A percentile compares a stretch with the other conserved stretches of the same genome.
These are phyloP conservation scores for Cantharis rufa DNA, from an alignment of 2,888 invertebrate genomes.

Conservation along the genomic window DNA sequence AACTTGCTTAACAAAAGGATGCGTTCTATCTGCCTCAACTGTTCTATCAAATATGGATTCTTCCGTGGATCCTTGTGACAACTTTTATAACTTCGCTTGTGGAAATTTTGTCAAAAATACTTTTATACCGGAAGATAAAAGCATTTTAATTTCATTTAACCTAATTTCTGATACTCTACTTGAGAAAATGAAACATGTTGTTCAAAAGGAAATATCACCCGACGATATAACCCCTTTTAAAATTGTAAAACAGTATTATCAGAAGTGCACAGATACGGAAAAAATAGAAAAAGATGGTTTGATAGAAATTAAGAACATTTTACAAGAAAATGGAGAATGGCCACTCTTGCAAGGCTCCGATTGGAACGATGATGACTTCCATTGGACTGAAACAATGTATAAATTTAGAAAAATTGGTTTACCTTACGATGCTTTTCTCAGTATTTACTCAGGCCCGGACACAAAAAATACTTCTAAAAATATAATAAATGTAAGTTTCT, in stretches of 20 bases:
- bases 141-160: not conserved
- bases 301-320: slow-evolving; percentile 70
- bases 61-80: slow-evolving; percentile 68
- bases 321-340: slow-evolving; percentile 86
- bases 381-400: slow-evolving; percentile 63
- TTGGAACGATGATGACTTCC: slow-evolving; percentile 75
- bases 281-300: slow-evolving; percentile 70
- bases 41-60: slow-evolving; percentile 69
- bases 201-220: not conserved
- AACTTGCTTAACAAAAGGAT: slow-evolving; percentile 64
- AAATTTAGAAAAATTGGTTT: slow-evolving; percentile 27
- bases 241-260: slow-evolving; percentile 37
- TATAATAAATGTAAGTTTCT: slow-evolving; percentile 78
- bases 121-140: slow-evolving; percentile 7
- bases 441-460: slow-evolving; percentile 87
- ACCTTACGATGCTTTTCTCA: slow-evolving; percentile 47
- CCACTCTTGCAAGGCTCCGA: slow-evolving; percentile 79
- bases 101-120: slow-evolving; percentile 14
- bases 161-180: not conserved
- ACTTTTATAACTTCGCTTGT: slow-evolving; percentile 18
- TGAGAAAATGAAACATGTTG: not conserved
- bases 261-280: slow-evolving; percentile 82
- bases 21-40: slow-evolving; percentile 74
- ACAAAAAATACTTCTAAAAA: slow-evolving; percentile 85
- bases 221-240: slow-evolving; percentile 10